A percentile compares a stretch with the other conserved stretches of the same genome.
phyloP scores from a whole-genome alignment of 2,888 invertebrate species.

The Drosophila algonquin region DNA sequence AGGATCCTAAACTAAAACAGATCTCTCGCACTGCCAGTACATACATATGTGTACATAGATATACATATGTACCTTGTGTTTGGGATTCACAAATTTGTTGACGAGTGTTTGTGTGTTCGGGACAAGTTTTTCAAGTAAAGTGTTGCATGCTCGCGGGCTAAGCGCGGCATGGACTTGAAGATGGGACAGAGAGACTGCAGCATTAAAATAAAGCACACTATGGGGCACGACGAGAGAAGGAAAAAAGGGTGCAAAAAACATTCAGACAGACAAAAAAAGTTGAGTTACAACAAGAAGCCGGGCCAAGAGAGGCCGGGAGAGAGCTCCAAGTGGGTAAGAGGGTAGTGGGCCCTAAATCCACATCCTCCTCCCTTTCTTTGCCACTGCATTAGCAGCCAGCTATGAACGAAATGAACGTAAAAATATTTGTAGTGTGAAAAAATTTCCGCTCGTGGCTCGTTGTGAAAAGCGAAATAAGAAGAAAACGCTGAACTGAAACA shows the following conservation, averaged over 20 bases:
- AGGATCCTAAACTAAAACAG: too few relatives aligned
- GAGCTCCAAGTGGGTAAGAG: slow-evolving; percentile 1
- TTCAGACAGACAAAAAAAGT: slow-evolving; percentile 66
- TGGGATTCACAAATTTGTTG: slow-evolving; percentile 47
- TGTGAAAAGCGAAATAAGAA: slow-evolving; percentile 27
- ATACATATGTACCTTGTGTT: slow-evolving; percentile 20
- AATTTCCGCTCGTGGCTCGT: slow-evolving; percentile 47
- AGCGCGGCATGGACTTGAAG: slow-evolving; percentile 37
- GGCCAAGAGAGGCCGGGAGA: background rate
- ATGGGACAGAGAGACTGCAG: slow-evolving; percentile 31
- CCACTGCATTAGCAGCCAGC: slow-evolving; percentile 74
- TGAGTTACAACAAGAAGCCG: slow-evolving; percentile 24
- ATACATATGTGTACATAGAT: background rate
- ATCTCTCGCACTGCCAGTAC: background rate
- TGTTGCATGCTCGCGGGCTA: slow-evolving; percentile 67
- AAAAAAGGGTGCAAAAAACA: slow-evolving; percentile 28
- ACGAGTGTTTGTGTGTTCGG: slow-evolving; percentile 39
- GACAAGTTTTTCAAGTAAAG: slow-evolving; percentile 55
- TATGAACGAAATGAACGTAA: slow-evolving; percentile 73
- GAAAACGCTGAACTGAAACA: slow-evolving; percentile 12
- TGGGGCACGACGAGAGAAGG: background rate
- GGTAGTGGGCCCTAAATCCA: slow-evolving; percentile 4
- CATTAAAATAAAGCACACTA: slow-evolving; percentile 29
- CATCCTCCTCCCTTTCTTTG: slow-evolving; percentile 42
- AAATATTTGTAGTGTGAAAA: slow-evolving; percentile 75